These are phyloP conservation scores for Noctilio leporinus DNA, from an alignment of 2,113 vertebrate genomes.

Conservation along the genomic window DNA sequence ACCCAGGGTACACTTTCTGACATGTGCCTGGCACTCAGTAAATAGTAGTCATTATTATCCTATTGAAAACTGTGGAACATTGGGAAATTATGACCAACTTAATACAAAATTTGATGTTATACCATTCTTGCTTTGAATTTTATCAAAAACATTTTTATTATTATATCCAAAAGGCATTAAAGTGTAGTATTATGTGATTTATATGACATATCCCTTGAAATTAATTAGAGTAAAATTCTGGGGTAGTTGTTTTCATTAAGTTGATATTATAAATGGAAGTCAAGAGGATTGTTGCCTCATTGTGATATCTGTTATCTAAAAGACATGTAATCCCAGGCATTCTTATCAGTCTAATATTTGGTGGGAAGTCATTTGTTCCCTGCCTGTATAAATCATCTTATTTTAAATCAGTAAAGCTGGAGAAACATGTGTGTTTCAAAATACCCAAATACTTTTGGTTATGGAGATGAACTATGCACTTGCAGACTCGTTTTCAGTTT, in stretches of 20 bases:
- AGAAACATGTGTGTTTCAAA: neutral
- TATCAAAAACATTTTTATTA: neutral
- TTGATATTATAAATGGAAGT: constrained; percentile 15
- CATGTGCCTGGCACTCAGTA: neutral
- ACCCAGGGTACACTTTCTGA: neutral
- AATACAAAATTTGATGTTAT: neutral
- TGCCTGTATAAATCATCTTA: neutral
- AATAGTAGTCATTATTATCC: neutral
- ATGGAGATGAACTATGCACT: neutral
- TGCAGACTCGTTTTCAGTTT: neutral
- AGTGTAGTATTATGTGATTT: neutral
- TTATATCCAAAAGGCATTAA: neutral
- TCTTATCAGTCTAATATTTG: constrained; percentile 9
- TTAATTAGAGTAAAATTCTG: constrained; percentile 7
- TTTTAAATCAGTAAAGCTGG: constrained; percentile 7
- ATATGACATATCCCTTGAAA: neutral
- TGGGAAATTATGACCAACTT: neutral
- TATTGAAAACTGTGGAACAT: neutral
- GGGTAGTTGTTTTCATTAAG: constrained; percentile 24
- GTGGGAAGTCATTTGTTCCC: neutral
- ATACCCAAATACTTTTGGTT: neutral
- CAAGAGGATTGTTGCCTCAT: neutral
- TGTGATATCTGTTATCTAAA: neutral
- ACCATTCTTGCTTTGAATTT: constrained; percentile 14
- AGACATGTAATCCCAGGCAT: neutral